Evolutionary conservation across 2,797 vertebrate species (phyloP), one percentile per base, ranked within the genome.

Genomic region (Mastacembelus armatus): DNA sequence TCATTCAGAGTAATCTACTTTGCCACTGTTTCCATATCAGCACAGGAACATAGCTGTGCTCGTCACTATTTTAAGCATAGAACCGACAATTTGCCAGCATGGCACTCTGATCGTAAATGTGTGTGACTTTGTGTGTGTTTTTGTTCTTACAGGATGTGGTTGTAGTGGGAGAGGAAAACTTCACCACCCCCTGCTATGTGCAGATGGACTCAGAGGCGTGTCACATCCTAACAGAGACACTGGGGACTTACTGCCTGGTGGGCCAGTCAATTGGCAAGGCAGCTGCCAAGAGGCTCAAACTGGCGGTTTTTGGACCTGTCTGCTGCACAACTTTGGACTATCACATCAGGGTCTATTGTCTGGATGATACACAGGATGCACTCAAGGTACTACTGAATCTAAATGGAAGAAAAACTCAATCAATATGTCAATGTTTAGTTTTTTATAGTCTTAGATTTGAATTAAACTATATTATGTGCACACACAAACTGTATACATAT

Each of bases 111-210:
- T n/a, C n/a, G n/a, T n/a, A 66, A 61, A 16, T 16, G 7, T 43
- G 32, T 60, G 16, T 73, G 70, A 66, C 16, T 48, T 27, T 66
- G 18, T 60, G 24, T 68, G 2, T 62, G n/a, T n/a, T n/a, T n/a
- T n/a, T n/a, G n/a, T 44, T 63, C 21, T 19, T 49, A 0, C 87
- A 99, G 98, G 98, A 99, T 10, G 95, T 99, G 62, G 97, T 99
- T 56, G 94, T 96, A 7, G 96, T 99, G 0, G 97, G 98, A 29
- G 97, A 98, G 78, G 98, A 99, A 82, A 98, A 98, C 92, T 98
- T 98, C 87, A 98, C 96, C 33, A 98, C 97, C 0, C 98, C 98
- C 0, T 99, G 97, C 90, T 99, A 99, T 66, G 94, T 99, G 73
- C 98, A 99, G 90, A 91, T 99, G 94, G 96, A 99, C 22, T 89